phyloP scores from a whole-genome alignment of 2,797 vertebrate species.

The Muscicapa striata region DNA sequence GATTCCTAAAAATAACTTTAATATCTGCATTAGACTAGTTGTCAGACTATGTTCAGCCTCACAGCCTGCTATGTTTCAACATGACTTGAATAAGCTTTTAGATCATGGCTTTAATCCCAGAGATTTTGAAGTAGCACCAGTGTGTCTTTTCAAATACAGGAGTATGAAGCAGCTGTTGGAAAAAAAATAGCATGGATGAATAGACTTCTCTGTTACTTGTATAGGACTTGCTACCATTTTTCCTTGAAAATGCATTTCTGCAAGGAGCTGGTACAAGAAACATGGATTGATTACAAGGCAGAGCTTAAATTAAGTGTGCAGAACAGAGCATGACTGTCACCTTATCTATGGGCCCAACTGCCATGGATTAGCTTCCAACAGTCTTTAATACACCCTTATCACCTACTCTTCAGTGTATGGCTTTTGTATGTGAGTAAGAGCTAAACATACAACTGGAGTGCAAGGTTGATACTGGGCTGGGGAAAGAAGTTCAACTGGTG shows the following conservation, averaged over 20 bases:
- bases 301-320: background rate
- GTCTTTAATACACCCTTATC: background rate
- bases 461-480: background rate
- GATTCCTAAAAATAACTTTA: slow-evolving; percentile 43
- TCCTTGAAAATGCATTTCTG: background rate
- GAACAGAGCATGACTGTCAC: background rate
- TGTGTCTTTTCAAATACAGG: background rate
- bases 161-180: slow-evolving; percentile 45
- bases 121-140: slow-evolving; percentile 41
- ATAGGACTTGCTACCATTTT: background rate
- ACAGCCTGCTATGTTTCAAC: slow-evolving; percentile 25
- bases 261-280: background rate
- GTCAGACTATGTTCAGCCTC: background rate
- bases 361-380: background rate
- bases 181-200: slow-evolving; percentile 11
- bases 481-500: background rate
- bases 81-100: slow-evolving; percentile 29
- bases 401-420: background rate
- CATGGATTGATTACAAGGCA: background rate
- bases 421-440: background rate
- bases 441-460: background rate
- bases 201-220: background rate
- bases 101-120: slow-evolving; percentile 30
- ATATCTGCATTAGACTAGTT: slow-evolving; percentile 13
- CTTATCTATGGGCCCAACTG: background rate